Base-by-base conservation (phyloP, 2,888 invertebrate genomes). In the Reticulitermes lucifugus region DNA sequence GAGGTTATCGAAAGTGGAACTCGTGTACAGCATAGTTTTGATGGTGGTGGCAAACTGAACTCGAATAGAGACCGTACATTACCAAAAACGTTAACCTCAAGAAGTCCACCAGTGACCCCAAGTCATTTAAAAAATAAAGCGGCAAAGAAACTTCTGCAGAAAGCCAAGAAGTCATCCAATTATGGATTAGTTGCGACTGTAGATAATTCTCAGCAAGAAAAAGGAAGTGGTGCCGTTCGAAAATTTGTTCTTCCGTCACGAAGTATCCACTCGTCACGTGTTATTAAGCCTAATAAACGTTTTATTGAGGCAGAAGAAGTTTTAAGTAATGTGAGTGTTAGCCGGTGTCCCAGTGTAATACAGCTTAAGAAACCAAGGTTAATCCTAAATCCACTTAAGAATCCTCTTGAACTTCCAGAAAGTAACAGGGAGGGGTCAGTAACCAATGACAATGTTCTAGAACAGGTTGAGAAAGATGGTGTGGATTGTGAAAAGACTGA, bases 211-310 rank as follows among this genome's bases (percentile, higher is more conserved):
- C 88, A 88, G 87, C 87, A 88, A 88, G 87, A 89, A 88, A 88
- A 88, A 89, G 87, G 83, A 35, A 81, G 60, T 75, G 59, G 79
- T 83, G 83, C 79, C 25, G 80, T 71, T 71, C 83, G 86, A 83
- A 95, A 94, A 90, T 96, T 96, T 92, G 94, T 96, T 59, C 91
- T 97, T 87, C 97, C 97, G 29, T 93, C 95, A 79, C 93, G 96
- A 88, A 97, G 97, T 92, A 95, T 94, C 25, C 95, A 97, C 90
- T 97, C 97, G 73, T 96, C 96, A 9, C 93, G 97, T 88, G 96
- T 96, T 75, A 97, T 97, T 84, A 97, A 96, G 90, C 97, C 97
- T 71, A 97, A 96, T 89, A 97, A 97, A 91, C 93, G 95, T 88
- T 96, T 97, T 89, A 93, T 96, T 84, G 96, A 96, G 89, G 94